A percentile compares a stretch with the other conserved stretches of the same genome.
phyloP scores from a whole-genome alignment of 2,113 vertebrate genomes.

The Poeciliopsis prolifica region DNA sequence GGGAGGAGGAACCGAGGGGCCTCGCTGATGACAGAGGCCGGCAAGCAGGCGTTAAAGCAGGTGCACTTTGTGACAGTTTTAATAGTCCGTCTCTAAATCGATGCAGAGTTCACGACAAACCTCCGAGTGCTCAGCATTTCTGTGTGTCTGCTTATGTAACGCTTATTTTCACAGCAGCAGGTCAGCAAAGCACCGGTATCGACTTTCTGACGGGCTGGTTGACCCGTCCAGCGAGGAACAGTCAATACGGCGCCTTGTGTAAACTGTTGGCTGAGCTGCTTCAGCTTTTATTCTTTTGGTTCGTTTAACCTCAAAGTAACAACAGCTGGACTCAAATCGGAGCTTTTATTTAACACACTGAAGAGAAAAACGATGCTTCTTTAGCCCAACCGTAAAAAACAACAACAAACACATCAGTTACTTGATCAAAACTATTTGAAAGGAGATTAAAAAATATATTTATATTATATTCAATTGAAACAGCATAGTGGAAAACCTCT shows the following conservation, averaged over 20 bases:
- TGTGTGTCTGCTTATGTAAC: not conserved
- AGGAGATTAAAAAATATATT: not conserved
- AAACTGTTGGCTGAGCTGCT: not conserved
- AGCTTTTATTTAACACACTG: no score
- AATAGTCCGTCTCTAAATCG: not conserved
- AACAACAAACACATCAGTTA: no score
- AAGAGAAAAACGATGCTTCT: not conserved
- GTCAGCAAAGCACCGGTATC: not conserved
- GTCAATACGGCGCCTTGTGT: not conserved
- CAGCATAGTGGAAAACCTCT: no score
- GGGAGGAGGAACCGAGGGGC: slow-evolving; percentile 16
- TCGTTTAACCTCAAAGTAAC: not conserved
- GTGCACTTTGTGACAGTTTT: slow-evolving; percentile 1
- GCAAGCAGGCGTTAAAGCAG: not conserved
- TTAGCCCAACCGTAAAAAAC: no score
- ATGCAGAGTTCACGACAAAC: not conserved
- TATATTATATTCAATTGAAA: not conserved
- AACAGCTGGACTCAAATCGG: not conserved
- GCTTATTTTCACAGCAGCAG: not conserved
- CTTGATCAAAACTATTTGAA: not conserved
- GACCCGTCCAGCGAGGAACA: not conserved
- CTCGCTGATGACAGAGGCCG: slow-evolving; percentile 1
- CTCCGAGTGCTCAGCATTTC: not conserved
- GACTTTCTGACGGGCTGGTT: not conserved
- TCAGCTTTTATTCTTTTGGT: not conserved